Evolutionary conservation across 2,888 invertebrate genomes (phyloP).

Genomic region (Isoperla grammatica): DNA sequence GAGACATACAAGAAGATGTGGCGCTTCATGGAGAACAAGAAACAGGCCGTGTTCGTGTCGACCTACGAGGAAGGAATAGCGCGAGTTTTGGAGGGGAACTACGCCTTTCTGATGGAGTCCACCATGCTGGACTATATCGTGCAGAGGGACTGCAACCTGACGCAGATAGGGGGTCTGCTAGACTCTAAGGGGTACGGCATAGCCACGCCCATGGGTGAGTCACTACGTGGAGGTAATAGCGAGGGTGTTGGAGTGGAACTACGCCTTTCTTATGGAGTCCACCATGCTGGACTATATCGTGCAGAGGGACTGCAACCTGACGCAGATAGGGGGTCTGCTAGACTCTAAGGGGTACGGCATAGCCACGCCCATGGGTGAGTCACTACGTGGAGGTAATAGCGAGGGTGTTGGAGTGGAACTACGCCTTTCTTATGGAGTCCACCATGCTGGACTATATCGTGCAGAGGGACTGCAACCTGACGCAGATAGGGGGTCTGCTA

Average conservation of each 20-base stretch:
- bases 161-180: conserved; percentile 77
- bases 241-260: conserved; percentile 68
- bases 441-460: conserved; percentile 80
- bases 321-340: conserved; percentile 77
- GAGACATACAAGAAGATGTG: conserved; percentile 78
- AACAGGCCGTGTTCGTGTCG: conserved; percentile 64
- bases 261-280: conserved; percentile 87
- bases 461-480: conserved; percentile 76
- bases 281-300: conserved; percentile 80
- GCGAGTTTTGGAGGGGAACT: conserved; percentile 68
- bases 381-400: conserved; percentile 69
- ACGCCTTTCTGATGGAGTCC: conserved; percentile 87
- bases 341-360: conserved; percentile 78
- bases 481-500: conserved; percentile 77
- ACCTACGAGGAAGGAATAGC: conserved; percentile 74
- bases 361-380: conserved; percentile 57
- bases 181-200: conserved; percentile 78
- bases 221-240: conserved; percentile 65
- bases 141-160: conserved; percentile 76
- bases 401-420: conserved; percentile 68
- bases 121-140: conserved; percentile 80
- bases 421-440: conserved; percentile 87
- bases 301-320: conserved; percentile 76
- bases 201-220: conserved; percentile 57
- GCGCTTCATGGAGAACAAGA: conserved; percentile 70